These are phyloP conservation scores for Hippolais icterina DNA, from an alignment of 2,113 vertebrate genomes.

Conservation along the genomic window DNA sequence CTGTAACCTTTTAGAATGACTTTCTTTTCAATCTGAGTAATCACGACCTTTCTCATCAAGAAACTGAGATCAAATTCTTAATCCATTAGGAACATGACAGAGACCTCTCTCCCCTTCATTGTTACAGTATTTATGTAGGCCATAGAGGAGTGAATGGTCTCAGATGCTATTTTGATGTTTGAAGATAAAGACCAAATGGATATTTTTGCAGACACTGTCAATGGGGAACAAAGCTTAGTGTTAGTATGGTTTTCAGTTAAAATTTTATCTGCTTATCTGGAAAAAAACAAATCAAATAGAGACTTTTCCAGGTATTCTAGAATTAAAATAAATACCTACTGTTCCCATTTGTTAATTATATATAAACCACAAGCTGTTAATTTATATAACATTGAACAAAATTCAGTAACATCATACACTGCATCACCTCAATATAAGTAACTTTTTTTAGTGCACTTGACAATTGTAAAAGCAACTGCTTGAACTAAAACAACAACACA, in stretches of 20 bases:
- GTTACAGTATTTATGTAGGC: background rate
- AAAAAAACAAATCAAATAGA: background rate
- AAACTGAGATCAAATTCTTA: background rate
- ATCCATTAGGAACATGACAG: background rate
- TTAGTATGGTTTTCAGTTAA: background rate
- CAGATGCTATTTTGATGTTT: background rate
- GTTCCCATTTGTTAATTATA: background rate
- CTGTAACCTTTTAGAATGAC: constrained; percentile 49
- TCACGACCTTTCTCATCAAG: background rate
- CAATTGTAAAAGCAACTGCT: background rate
- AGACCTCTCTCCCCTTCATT: background rate
- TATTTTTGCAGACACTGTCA: background rate
- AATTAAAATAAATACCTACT: background rate
- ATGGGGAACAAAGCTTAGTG: background rate
- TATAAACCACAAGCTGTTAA: background rate
- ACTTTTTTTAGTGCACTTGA: background rate
- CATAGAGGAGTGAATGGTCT: background rate
- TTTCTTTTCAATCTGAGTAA: constrained; percentile 40
- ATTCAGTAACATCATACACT: background rate
- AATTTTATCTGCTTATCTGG: background rate
- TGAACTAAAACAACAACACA: background rate
- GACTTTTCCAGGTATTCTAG: background rate
- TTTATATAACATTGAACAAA: background rate
- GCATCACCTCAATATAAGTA: background rate
- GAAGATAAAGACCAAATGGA: background rate